Evolutionary conservation across 2,888 invertebrate genomes (phyloP), one percentile per base, ranked within the genome.

Genomic region (Eristalinus aeneus): DNA sequence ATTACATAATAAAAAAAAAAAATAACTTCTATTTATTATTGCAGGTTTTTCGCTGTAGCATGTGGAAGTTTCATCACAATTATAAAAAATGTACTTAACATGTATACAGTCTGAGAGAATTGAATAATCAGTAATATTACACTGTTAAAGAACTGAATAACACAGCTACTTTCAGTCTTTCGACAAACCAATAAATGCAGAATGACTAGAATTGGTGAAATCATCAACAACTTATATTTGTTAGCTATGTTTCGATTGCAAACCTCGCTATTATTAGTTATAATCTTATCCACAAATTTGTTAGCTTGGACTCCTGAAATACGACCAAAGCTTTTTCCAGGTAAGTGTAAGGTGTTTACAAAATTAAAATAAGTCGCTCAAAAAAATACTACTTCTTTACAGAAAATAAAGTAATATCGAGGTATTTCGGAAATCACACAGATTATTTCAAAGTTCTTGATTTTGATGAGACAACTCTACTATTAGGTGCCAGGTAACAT

Each of bases 371-470:
- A 5, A 27, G n/a, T n/a, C n/a, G n/a, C n/a, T n/a, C n/a, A n/a
- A n/a, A n/a, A n/a, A n/a, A n/a, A n/a, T n/a, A n/a, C n/a, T n/a
- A n/a, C n/a, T n/a, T n/a, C 82, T 93, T 93, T 94, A 91, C 94
- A 95, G 90, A 94, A 95, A 96, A 96, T 92, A 95, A 95, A 93
- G 94, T 95, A 91, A 94, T 95, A 89, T 95, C 96, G 90, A 95
- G 95, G 92, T 96, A 97, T 92, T 94, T 95, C 90, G 97, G 97
- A 89, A 97, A 97, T 93, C 90, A 89, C 56, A 95, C 96, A 88
- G 97, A 98, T 93, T 96, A 97, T 93, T 98, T 98, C 94, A 96
- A 97, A 92, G 94, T 98, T 91, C 94, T 98, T 93, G 96, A 97
- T 93, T 96, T 96, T 93, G 96, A 98, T 93, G 96, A 97, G 90